Percentiles rank a stretch among this genome's conserved stretches.
These are phyloP conservation scores for Cetonia aurata DNA, from an alignment of 2,888 invertebrate species.

Conservation along the genomic window DNA sequence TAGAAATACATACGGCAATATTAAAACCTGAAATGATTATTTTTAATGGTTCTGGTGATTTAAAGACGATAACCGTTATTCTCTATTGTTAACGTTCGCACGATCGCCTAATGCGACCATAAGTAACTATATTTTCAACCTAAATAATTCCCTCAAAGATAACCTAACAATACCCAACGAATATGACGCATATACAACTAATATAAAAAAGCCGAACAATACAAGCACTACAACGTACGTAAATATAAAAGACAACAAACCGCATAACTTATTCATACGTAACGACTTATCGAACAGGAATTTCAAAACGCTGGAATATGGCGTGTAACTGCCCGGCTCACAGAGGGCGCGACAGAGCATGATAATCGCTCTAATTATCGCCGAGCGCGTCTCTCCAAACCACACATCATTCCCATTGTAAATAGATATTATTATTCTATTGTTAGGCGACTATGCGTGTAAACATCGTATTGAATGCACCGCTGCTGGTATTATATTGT, in stretches of 20 bases:
- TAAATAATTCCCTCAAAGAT: background rate
- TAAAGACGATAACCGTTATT: too few relatives aligned
- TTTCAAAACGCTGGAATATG: conserved; percentile 20
- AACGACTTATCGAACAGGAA: conserved; percentile 32
- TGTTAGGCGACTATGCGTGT: conserved; percentile 61
- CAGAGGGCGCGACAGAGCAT: conserved; percentile 61
- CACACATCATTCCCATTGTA: conserved; percentile 59
- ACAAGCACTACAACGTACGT: background rate
- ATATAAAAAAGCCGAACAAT: conserved; percentile 22
- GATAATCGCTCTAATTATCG: conserved; percentile 64
- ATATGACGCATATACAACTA: conserved; percentile 7
- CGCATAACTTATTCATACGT: conserved; percentile 31
- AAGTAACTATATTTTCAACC: background rate
- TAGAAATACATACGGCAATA: too few relatives aligned
- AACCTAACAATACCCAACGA: background rate
- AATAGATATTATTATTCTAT: conserved; percentile 61
- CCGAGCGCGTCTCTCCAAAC: conserved; percentile 52
- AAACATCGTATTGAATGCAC: conserved; percentile 61
- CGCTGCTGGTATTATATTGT: conserved; percentile 12
- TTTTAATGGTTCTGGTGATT: too few relatives aligned
- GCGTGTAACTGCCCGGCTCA: conserved; percentile 8
- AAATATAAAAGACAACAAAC: conserved; percentile 8
- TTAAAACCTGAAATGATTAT: too few relatives aligned
- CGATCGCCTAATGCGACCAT: background rate
- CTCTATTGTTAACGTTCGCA: background rate